Conservation (phyloP, 2,113 vertebrate species). For the Cololabis saira region DNA sequence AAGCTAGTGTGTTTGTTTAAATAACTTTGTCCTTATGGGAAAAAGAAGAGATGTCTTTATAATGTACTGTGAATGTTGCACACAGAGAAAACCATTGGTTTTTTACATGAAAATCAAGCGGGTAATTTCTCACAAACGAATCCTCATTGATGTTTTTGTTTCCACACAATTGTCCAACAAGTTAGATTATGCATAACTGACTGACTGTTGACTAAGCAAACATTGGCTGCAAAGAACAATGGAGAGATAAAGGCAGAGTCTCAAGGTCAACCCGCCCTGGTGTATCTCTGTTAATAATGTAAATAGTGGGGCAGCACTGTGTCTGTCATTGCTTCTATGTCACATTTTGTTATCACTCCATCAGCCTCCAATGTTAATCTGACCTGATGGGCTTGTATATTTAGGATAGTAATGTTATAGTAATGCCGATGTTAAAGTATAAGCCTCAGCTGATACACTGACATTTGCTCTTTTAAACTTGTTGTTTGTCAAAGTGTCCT, state of each 20-base stretch:
- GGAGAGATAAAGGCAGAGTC: constrained; percentile 8
- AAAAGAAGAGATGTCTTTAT: too few relatives aligned
- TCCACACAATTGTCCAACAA: neutral
- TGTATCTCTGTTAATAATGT: constrained; percentile 25
- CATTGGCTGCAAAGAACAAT: constrained; percentile 12
- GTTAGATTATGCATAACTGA: neutral
- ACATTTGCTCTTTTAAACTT: too few relatives aligned
- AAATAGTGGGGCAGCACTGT: constrained; percentile 30
- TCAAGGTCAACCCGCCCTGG: constrained; percentile 49
- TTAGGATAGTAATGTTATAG: neutral
- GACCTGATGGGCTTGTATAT: neutral
- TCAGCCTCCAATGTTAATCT: constrained; percentile 19
- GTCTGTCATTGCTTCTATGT: constrained; percentile 2
- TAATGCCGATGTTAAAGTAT: neutral
- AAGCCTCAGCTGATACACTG: neutral
- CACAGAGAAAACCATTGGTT: too few relatives aligned
- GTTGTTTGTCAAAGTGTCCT: too few relatives aligned
- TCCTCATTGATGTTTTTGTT: constrained; percentile 2
- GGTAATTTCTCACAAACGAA: neutral
- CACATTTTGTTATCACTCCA: constrained; percentile 6
- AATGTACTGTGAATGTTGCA: too few relatives aligned
- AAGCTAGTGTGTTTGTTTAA: too few relatives aligned
- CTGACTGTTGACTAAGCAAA: constrained; percentile 41
- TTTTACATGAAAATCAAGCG: neutral
- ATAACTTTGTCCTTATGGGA: too few relatives aligned